Evolutionary conservation across 1,140 invertebrate genomes (phyloP), one percentile per base, ranked within the genome.

Genomic region (Cotesia glomerata): DNA sequence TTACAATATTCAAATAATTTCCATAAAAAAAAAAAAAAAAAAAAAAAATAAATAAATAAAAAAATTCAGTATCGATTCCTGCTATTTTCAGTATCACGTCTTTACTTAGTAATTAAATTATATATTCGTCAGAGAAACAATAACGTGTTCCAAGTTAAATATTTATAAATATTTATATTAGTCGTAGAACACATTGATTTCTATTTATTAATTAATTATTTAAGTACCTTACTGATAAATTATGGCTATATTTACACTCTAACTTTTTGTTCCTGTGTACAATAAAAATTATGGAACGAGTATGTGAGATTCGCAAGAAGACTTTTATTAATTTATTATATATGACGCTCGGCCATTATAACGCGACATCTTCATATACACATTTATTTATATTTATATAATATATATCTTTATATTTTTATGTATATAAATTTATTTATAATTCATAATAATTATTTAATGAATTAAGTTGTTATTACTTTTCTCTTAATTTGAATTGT

Each of bases 131-230:
- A 45, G 11, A 45, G 39, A 45, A 45, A 45, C 7, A 45, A 45
- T 11, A 45, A 45, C 39, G 8, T 11, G 39, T 45, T 45, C 39
- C 39, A 5, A 45, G 39, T 45, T 45, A n/a, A n/a, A n/a, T n/a
- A n/a, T n/a, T n/a, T n/a, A n/a, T 45, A 45, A 45, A 45, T 45
- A 45, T 45, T 45, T 45, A 45, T 45, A 26, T 45, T 45, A 45
- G 8, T 45, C 39, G 8, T 45, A 80, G 74, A 80, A 77, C 75
- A 77, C 77, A 77, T 77, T 75, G 72, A 76, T 76, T 77, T 63
- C 75, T 76, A 76, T 45, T 45, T 7, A 45, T 45, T 45, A 9
- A 45, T 45, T 45, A 9, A 71, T 74, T 59, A 36, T 56, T 76
- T 76, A 76, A 75, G 65, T 74, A 74, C 70, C 71, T 76, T 77